Base-by-base conservation (phyloP, 2,888 invertebrate genomes). In the Phytoseiulus persimilis region DNA sequence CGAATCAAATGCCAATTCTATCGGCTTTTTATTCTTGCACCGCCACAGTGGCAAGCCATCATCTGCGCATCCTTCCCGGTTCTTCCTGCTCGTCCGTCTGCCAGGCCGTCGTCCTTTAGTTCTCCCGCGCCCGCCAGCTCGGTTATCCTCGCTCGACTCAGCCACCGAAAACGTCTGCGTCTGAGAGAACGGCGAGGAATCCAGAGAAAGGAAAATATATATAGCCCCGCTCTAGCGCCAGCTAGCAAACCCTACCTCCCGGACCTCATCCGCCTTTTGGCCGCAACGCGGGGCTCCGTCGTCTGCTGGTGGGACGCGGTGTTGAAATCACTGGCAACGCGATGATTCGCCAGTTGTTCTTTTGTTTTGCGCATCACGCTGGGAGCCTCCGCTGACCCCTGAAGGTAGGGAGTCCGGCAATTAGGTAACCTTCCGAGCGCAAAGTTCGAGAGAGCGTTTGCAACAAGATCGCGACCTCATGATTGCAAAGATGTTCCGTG, bases 1-100 rank as follows among this genome's bases (percentile, higher is more conserved):
- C 33, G 87, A 87, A 87, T 87, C 87, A 87, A 87, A 87, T 87
- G 87, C 87, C 87, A 87, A 87, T 87, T 87, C 87, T 87, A 87
- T 87, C 87, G 87, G 87, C 32, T 32, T 32, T 87, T 87, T 87
- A 87, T 87, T 87, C 87, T 87, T 65, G 65, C 65, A 65, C 65
- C 65, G 65, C 65, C 65, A 65, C 65, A 65, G 65, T 65, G 65
- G 65, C 65, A 65, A 65, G 65, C 65, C 65, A 65, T 65, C 65
- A 65, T 65, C 65, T 65, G 65, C 65, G 65, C 65, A 65, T 65
- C 65, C 65, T 65, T 65, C 65, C 65, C 65, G 65, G 39, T 39
- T 65, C 65, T 65, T 28, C 65, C 11, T 23, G 1, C 65, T 14
- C 65, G 65, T 28, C 28, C 65, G 65, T 65, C 65, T 39, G 39